These are phyloP conservation scores for Tyrophagus putrescentiae DNA, from an alignment of 1,140 invertebrate species.

Conservation along the genomic window DNA sequence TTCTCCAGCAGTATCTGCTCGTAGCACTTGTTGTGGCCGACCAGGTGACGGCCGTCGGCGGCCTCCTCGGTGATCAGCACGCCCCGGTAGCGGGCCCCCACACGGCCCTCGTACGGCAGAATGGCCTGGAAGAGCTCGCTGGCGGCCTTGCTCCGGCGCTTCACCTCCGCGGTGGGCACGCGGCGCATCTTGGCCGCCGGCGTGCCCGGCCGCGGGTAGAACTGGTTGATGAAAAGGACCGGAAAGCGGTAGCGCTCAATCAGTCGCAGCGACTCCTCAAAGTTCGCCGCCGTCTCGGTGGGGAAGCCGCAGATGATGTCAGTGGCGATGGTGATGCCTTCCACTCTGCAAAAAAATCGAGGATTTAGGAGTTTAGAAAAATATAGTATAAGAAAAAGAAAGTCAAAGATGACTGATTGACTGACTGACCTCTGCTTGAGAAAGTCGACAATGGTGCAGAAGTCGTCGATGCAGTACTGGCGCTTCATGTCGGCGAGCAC, in stretches of 20 bases:
- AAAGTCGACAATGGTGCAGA: constrained; percentile 73
- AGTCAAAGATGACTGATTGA: neutral
- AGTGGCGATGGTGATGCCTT: constrained; percentile 81
- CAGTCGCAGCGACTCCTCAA: constrained; percentile 68
- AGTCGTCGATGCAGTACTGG: constrained; percentile 76
- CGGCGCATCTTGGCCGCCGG: constrained; percentile 75
- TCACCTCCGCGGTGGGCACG: constrained; percentile 67
- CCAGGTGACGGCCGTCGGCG: constrained; percentile 73
- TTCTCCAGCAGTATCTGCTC: constrained; percentile 77
- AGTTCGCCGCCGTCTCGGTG: constrained; percentile 80
- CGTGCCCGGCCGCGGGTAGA: constrained; percentile 85
- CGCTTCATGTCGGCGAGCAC: constrained; percentile 90
- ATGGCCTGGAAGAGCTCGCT: constrained; percentile 86
- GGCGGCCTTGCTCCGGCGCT: constrained; percentile 68
- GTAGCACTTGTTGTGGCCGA: constrained; percentile 89
- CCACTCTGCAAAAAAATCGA: constrained; percentile 43
- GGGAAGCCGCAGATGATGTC: constrained; percentile 98
- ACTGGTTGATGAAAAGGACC: constrained; percentile 93
- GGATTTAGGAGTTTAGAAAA: constrained; percentile 20
- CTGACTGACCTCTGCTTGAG: constrained; percentile 48
- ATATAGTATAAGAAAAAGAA: constrained; percentile 8
- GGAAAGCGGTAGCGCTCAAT: constrained; percentile 80
- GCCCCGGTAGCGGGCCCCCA: constrained; percentile 52
- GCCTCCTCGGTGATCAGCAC: constrained; percentile 86
- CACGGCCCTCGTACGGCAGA: constrained; percentile 57